Conservation (phyloP, 2,888 invertebrate genomes). For the Parnassius apollo region DNA sequence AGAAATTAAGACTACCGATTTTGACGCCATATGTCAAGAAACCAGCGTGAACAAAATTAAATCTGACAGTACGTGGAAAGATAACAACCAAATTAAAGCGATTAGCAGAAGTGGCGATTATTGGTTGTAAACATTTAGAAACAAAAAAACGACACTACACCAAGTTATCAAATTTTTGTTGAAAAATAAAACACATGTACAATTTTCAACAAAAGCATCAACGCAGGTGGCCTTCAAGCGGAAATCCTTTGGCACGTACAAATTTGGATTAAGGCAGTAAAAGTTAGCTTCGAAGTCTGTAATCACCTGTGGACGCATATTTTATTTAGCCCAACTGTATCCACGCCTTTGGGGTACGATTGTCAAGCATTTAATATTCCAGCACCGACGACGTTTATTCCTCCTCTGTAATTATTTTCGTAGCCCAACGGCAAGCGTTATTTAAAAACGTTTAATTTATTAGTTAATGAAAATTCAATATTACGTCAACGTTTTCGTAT, state of each 20-base stretch:
- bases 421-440: not conserved
- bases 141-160: conserved; percentile 18
- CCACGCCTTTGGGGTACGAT: not conserved
- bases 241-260: conserved; percentile 41
- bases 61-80: conserved; percentile 14
- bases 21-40: conserved; percentile 5
- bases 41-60: conserved; percentile 9
- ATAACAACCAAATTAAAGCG: conserved; percentile 18
- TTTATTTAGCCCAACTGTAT: conserved; percentile 1
- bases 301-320: conserved; percentile 31
- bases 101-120: conserved; percentile 17
- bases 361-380: not conserved
- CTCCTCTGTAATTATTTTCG: not conserved
- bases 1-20: conserved; percentile 1
- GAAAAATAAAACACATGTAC: conserved; percentile 1
- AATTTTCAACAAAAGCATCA: not conserved
- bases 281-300: conserved; percentile 36
- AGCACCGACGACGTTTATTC: not conserved
- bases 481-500: no score
- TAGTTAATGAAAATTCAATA: no score
- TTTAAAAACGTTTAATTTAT: not conserved
- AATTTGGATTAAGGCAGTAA: conserved; percentile 43
- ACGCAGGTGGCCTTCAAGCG: conserved; percentile 31
- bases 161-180: conserved; percentile 4
- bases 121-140: conserved; percentile 17